Evolutionary conservation across 1,140 invertebrate genomes (phyloP).

Genomic region (Macrobrachium nipponense): DNA sequence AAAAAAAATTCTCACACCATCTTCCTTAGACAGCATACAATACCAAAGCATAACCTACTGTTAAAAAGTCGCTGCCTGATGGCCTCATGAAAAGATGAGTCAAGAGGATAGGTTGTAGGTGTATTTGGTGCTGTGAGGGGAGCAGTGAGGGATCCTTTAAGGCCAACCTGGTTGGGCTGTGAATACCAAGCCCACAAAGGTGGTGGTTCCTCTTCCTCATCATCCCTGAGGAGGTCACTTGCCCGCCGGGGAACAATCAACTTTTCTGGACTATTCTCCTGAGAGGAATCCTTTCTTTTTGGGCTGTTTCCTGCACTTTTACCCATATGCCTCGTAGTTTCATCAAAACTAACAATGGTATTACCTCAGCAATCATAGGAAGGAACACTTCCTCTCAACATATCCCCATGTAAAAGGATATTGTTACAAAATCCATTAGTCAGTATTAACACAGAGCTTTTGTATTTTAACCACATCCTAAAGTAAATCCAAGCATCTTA

Average conservation of each 20-base stretch:
- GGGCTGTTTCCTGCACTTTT: constrained; percentile 2
- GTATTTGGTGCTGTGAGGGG: constrained; percentile 41
- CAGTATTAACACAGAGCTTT: no score
- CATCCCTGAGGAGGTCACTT: constrained; percentile 3
- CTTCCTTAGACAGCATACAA: not conserved
- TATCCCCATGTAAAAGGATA: no score
- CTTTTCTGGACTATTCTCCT: not conserved
- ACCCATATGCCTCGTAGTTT: not conserved
- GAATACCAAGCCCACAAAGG: constrained; percentile 46
- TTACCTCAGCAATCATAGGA: no score
- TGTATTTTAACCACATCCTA: no score
- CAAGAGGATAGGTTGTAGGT: constrained; percentile 38
- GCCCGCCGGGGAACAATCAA: constrained; percentile 40
- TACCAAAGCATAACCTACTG: constrained; percentile 26
- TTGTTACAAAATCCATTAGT: no score
- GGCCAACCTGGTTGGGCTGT: constrained; percentile 30
- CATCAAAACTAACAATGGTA: no score
- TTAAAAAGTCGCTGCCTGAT: constrained; percentile 48
- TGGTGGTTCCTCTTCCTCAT: constrained; percentile 18
- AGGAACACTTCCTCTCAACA: no score
- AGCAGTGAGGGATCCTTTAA: constrained; percentile 45
- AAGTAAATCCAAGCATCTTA: no score
- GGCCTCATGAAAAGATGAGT: constrained; percentile 45
- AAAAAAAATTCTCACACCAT: not conserved
- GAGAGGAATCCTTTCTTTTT: constrained; percentile 16